Conservation (phyloP, 1,140 invertebrate species). For the Zaprionus lachaisei region DNA sequence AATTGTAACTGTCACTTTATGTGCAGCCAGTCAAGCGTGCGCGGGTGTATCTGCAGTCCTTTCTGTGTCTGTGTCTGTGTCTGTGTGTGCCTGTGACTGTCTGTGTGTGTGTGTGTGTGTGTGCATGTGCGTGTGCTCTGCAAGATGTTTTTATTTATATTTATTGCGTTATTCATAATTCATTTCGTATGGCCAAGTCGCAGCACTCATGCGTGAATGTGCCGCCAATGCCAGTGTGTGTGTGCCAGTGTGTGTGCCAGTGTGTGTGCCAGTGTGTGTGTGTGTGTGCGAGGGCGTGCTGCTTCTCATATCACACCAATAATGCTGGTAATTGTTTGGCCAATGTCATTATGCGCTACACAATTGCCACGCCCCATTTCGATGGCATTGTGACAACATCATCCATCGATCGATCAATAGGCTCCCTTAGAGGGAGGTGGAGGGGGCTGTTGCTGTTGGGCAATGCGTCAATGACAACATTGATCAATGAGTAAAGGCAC, state of each 20-base stretch:
- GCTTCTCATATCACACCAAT: constrained; percentile 17
- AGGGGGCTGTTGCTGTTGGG: constrained; percentile 12
- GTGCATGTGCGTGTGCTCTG: constrained; percentile 22
- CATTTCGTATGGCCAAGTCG: constrained; percentile 37
- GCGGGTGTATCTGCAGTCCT: constrained; percentile 7
- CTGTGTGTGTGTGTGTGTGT: constrained; percentile 18
- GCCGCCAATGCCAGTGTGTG: neutral
- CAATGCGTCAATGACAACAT: constrained; percentile 33
- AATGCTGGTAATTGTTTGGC: constrained; percentile 35
- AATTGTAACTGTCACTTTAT: constrained; percentile 69
- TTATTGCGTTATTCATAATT: constrained; percentile 68
- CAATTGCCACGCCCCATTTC: constrained; percentile 21
- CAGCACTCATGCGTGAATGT: constrained; percentile 23
- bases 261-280: neutral
- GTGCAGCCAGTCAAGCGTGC: constrained; percentile 48
- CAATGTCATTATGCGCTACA: constrained; percentile 26
- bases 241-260: constrained; percentile 10
- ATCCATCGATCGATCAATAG: constrained; percentile 40
- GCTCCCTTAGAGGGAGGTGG: neutral
- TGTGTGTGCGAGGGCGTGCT: constrained; percentile 12
- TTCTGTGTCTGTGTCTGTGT: neutral
- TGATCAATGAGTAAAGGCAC: constrained; percentile 11
- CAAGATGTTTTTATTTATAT: constrained; percentile 61
- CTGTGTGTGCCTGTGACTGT: neutral
- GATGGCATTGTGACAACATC: constrained; percentile 9